Evolutionary conservation across 1,140 invertebrate genomes (phyloP), one percentile per base, ranked within the genome.

Genomic region (Brachionus asplanchnoidis): DNA sequence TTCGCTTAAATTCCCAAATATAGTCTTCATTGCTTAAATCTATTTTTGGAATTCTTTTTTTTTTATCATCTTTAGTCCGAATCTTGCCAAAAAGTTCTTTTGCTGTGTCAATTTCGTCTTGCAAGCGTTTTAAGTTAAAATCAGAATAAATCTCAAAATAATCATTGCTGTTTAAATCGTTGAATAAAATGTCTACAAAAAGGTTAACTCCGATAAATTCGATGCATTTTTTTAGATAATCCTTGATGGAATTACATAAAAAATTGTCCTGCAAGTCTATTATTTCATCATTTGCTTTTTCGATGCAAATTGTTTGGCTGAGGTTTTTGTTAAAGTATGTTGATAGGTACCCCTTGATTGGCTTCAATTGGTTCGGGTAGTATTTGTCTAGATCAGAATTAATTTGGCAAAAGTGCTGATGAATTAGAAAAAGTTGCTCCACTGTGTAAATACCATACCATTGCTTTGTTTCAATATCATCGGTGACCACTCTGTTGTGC

Each of bases 91-190:
- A 82, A 9, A 82, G 20, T 9, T 44, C 17, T 26, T 82, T 82
- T 6, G 65, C 23, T n/a, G 26, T 65, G 42, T 82, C 79, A 26
- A 82, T 82, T 7, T 82, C 79, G 8, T 32, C 12, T 20, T 44
- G 79, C 12, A 82, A 40, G n/a, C 79, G 79, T 26, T 82, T 82
- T 26, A 82, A 28, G 42, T 82, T 82, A 42, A 82, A 82, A 7
- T 82, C 79, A 1, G 79, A 82, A 44, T 82, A 82, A 12, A 82
- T 65, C 32, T 82, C 79, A 40, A 82, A 82, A 46, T 82, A 82
- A 42, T 82, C 53, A 40, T 82, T 42, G 12, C 53, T 65, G 40
- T 44, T 82, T 8, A 82, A 65, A 65, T 68, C 79, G 14, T 82
- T 82, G 53, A 65, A 82, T 23, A 82, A 65, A 32, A 82, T 82